phyloP scores from a whole-genome alignment of 2,888 invertebrate genomes.

The Acleris holmiana region DNA sequence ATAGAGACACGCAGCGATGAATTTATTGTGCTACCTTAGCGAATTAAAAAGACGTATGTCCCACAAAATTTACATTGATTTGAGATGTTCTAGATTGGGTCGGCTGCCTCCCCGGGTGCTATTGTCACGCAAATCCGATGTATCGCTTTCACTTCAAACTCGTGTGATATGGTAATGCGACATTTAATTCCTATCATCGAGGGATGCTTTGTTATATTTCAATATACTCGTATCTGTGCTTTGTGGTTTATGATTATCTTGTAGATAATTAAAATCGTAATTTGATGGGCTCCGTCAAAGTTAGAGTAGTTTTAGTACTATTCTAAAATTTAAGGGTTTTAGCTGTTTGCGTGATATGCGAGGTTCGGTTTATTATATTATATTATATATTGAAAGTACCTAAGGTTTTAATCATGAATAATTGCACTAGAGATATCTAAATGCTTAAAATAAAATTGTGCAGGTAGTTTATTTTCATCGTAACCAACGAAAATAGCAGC shows the following conservation, averaged over 20 bases:
- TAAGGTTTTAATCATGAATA: too few species aligned
- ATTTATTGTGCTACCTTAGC: constrained; percentile 65
- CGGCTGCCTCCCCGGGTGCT: constrained; percentile 47
- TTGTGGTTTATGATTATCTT: background rate
- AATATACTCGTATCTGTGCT: constrained; percentile 15
- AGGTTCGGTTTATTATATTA: too few species aligned
- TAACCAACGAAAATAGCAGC: background rate
- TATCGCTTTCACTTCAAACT: constrained; percentile 78
- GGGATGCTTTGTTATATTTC: constrained; percentile 57
- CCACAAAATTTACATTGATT: constrained; percentile 5
- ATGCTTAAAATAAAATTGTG: too few species aligned
- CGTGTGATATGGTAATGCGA: constrained; percentile 77
- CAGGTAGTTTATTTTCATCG: background rate
- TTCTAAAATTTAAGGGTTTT: too few species aligned
- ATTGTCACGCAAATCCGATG: constrained; percentile 79
- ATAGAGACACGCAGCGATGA: constrained; percentile 78
- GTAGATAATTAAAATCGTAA: background rate
- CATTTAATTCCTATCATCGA: constrained; percentile 75
- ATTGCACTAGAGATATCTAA: too few species aligned
- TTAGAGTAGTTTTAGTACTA: too few species aligned
- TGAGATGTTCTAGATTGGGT: constrained; percentile 10
- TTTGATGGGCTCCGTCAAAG: too few species aligned
- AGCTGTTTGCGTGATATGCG: too few species aligned
- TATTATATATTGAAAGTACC: too few species aligned
- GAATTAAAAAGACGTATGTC: constrained; percentile 19